phyloP scores from a whole-genome alignment of 2,797 vertebrate genomes.

The Hoplostethus mediterraneus region DNA sequence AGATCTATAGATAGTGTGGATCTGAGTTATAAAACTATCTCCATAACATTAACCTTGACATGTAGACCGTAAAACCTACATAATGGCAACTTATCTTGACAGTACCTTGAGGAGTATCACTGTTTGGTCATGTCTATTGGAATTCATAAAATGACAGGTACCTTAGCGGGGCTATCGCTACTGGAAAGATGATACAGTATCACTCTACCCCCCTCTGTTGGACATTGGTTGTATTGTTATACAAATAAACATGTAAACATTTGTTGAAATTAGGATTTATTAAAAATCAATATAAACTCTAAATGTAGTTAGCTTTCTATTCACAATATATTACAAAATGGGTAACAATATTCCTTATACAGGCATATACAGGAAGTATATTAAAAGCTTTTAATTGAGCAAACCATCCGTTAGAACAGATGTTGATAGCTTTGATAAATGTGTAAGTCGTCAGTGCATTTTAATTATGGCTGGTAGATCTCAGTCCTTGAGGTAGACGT shows the following conservation, averaged over 20 bases:
- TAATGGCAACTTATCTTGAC: not conserved
- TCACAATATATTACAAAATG: conserved; percentile 58
- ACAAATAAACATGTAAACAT: conserved; percentile 6
- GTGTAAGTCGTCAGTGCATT: conserved; percentile 44
- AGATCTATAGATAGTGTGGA: too few relatives aligned
- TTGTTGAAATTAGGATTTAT: conserved; percentile 63
- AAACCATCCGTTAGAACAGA: conserved; percentile 19
- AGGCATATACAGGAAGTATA: conserved; percentile 35
- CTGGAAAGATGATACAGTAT: not conserved
- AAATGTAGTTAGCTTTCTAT: conserved; percentile 40
- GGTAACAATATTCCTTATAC: conserved; percentile 6
- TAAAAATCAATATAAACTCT: conserved; percentile 61
- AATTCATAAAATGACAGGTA: not conserved
- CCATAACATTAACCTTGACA: not conserved
- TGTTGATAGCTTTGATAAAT: conserved; percentile 13
- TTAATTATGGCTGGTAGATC: conserved; percentile 6
- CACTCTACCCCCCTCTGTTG: conserved; percentile 33
- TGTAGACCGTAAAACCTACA: not conserved
- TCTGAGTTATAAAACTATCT: not conserved
- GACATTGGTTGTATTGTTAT: not conserved
- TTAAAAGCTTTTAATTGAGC: conserved; percentile 5
- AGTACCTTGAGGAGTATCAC: not conserved
- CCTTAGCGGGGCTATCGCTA: not conserved
- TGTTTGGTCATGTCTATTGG: not conserved
- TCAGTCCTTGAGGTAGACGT: conserved; percentile 67